phyloP scores from a whole-genome alignment of 2,797 vertebrate species.

The Intellagama lesueurii region DNA sequence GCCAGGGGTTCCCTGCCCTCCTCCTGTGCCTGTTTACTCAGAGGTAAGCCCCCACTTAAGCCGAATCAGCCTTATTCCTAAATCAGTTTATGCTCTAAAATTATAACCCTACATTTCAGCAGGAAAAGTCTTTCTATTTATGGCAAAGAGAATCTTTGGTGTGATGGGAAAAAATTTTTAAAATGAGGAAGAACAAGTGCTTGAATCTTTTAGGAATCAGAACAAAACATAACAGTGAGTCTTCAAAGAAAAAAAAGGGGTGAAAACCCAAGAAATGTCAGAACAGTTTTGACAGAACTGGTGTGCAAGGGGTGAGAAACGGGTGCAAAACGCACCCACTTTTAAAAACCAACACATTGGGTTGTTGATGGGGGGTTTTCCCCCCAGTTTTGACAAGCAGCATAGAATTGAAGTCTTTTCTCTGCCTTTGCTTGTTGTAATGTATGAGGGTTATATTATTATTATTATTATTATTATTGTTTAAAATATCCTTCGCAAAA shows the following conservation, averaged over 20 bases:
- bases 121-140: not conserved
- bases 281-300: not conserved
- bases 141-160: not conserved
- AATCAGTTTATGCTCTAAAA: not conserved
- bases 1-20: not conserved
- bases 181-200: not conserved
- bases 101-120: not conserved
- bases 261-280: not conserved
- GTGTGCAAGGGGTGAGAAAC: not conserved
- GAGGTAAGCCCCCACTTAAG: not conserved
- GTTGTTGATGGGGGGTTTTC: not conserved
- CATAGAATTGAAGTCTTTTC: slow-evolving; percentile 48
- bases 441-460: slow-evolving; percentile 52
- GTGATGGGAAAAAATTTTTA: too few relatives aligned
- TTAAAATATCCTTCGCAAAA: not conserved
- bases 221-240: fast-evolving
- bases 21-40: not conserved
- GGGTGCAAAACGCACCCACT: not conserved
- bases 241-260: not conserved
- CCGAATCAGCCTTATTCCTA: not conserved
- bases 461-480: slow-evolving; percentile 55
- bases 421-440: slow-evolving; percentile 41
- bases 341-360: too few relatives aligned
- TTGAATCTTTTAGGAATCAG: not conserved
- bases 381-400: not conserved